These are phyloP conservation scores for Octodonta nipae DNA, from an alignment of 2,888 invertebrate species.

Conservation along the genomic window DNA sequence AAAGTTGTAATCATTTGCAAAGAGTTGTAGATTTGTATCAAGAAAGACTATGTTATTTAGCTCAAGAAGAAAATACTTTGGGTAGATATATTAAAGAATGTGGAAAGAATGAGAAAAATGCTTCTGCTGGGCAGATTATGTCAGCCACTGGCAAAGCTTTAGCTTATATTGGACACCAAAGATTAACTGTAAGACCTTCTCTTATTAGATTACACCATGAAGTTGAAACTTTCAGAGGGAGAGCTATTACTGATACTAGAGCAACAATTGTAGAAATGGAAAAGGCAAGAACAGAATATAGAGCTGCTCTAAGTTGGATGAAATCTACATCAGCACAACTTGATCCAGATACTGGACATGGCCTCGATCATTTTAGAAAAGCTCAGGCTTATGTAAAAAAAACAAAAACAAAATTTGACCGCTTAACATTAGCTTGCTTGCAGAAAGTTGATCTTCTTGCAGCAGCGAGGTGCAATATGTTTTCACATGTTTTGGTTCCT, in stretches of 20 bases:
- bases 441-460: slow-evolving; percentile 98
- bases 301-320: slow-evolving; percentile 96
- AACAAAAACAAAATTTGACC: slow-evolving; percentile 82
- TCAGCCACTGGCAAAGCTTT: slow-evolving; percentile 65
- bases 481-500: slow-evolving; percentile 84
- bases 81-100: slow-evolving; percentile 85
- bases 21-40: slow-evolving; percentile 86
- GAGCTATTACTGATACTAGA: slow-evolving; percentile 87
- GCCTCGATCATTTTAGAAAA: slow-evolving; percentile 89
- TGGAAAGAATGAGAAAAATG: slow-evolving; percentile 73
- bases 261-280: slow-evolving; percentile 89
- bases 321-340: slow-evolving; percentile 89
- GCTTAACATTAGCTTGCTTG: slow-evolving; percentile 83
- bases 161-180: slow-evolving; percentile 63
- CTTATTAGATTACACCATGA: slow-evolving; percentile 80
- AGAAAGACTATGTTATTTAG: slow-evolving; percentile 78
- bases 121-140: slow-evolving; percentile 79
- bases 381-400: slow-evolving; percentile 67
- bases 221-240: slow-evolving; percentile 91
- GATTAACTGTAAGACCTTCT: slow-evolving; percentile 74
- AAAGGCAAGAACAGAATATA: slow-evolving; percentile 83
- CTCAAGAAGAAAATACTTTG: slow-evolving; percentile 89
- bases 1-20: slow-evolving; percentile 75
- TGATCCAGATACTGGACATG: slow-evolving; percentile 92
- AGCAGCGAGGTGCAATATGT: slow-evolving; percentile 93